Evolutionary conservation across 1,140 invertebrate genomes (phyloP).

Genomic region (Steinernema khuongi): DNA sequence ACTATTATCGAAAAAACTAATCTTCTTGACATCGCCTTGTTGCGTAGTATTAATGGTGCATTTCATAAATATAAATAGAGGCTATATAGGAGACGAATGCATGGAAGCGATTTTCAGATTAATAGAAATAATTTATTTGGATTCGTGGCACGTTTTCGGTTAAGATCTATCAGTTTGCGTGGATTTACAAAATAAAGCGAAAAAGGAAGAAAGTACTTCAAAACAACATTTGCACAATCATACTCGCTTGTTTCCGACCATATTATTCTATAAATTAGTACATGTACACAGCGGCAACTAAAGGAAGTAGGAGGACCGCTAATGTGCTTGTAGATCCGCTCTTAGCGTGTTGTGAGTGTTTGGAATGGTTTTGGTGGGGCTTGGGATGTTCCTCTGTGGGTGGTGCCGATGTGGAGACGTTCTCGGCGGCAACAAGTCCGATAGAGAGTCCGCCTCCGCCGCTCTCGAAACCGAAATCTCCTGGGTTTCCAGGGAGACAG

Average conservation of each 20-base stretch:
- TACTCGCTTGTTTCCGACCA: conserved; percentile 1
- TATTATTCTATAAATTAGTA: background rate
- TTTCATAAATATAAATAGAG: too few species aligned
- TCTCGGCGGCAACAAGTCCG: background rate
- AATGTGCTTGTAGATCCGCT: background rate
- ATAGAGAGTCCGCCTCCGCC: background rate
- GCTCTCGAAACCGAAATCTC: conserved; percentile 23
- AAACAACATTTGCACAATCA: conserved; percentile 3
- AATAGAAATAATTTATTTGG: conserved; percentile 2
- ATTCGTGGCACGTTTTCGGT: background rate
- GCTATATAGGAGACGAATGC: too few species aligned
- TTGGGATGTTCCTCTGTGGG: background rate
- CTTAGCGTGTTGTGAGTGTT: background rate
- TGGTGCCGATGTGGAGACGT: background rate
- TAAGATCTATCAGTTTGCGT: background rate
- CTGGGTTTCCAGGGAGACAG: conserved; percentile 35
- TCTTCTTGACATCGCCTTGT: too few species aligned
- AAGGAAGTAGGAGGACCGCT: background rate
- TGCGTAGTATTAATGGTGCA: too few species aligned
- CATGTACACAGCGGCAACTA: background rate
- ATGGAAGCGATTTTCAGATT: too few species aligned
- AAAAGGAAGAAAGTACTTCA: background rate
- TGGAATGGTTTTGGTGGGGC: background rate
- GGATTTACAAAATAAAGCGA: background rate
- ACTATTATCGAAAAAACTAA: too few species aligned